Evolutionary conservation across 2,113 vertebrate genomes (phyloP).

Genomic region (Triplophysa rosa): DNA sequence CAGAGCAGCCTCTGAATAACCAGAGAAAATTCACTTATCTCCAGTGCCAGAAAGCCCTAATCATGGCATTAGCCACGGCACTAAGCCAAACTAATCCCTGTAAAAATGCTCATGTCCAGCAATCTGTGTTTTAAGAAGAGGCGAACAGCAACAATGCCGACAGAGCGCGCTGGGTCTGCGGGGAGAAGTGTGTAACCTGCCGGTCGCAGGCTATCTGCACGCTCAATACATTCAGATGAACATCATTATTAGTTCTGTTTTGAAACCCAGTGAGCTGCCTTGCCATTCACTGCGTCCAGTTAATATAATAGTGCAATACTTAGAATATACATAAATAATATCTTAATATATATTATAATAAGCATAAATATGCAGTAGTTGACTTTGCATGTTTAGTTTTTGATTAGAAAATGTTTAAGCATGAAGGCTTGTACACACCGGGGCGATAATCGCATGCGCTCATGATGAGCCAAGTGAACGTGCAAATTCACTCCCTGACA

Average conservation of each 20-base stretch:
- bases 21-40: conserved; percentile 74
- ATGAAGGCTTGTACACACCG: too few species aligned
- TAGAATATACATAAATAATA: too few species aligned
- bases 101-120: conserved; percentile 72
- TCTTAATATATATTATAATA: too few species aligned
- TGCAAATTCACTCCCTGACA: too few species aligned
- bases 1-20: conserved; percentile 67
- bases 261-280: conserved; percentile 5
- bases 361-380: too few species aligned
- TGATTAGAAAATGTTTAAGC: too few species aligned
- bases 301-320: too few species aligned
- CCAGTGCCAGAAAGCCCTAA: conserved; percentile 73
- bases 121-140: conserved; percentile 69
- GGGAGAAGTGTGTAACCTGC: conserved; percentile 19
- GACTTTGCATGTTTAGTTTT: too few species aligned
- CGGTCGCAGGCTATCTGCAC: background rate
- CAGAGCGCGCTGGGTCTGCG: conserved; percentile 63
- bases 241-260: background rate
- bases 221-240: background rate
- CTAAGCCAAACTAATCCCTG: conserved; percentile 73
- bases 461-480: too few species aligned
- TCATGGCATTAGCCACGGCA: conserved; percentile 72
- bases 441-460: too few species aligned
- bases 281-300: background rate
- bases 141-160: conserved; percentile 63